A percentile compares a stretch with the other conserved stretches of the same genome.
Conservation (phyloP, 2,113 vertebrate species). For the Ophiodon elongatus region DNA sequence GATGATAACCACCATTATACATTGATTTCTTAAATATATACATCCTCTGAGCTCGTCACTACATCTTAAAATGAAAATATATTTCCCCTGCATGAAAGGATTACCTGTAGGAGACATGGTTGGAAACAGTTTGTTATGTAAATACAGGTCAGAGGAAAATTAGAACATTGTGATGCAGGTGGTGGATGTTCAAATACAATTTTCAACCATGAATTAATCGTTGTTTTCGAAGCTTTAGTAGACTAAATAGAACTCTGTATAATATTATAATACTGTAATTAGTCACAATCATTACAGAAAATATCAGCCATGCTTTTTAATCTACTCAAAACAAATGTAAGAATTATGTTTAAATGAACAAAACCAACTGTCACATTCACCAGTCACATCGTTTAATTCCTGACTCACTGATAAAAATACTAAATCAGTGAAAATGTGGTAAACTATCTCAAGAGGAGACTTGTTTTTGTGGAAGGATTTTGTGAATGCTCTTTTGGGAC, state of each 20-base stretch:
- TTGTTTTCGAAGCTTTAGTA: background rate
- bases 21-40: background rate
- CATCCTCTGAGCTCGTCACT: background rate
- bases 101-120: slow-evolving; percentile 18
- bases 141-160: slow-evolving; percentile 7
- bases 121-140: slow-evolving; percentile 8
- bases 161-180: slow-evolving; percentile 2
- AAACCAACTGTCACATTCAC: background rate
- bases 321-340: background rate
- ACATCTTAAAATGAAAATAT: slow-evolving; percentile 33
- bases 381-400: background rate
- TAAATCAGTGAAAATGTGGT: slow-evolving; percentile 4
- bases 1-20: background rate
- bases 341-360: background rate
- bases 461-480: slow-evolving; percentile 34
- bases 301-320: background rate
- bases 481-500: slow-evolving; percentile 37
- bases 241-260: background rate
- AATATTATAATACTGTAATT: background rate
- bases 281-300: background rate
- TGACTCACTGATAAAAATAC: background rate
- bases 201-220: background rate
- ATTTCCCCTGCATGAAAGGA: slow-evolving; percentile 2
- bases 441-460: slow-evolving; percentile 15
- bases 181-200: slow-evolving; percentile 1